Base-by-base conservation (phyloP, 2,888 invertebrate genomes). In the Eudemis profundana region DNA sequence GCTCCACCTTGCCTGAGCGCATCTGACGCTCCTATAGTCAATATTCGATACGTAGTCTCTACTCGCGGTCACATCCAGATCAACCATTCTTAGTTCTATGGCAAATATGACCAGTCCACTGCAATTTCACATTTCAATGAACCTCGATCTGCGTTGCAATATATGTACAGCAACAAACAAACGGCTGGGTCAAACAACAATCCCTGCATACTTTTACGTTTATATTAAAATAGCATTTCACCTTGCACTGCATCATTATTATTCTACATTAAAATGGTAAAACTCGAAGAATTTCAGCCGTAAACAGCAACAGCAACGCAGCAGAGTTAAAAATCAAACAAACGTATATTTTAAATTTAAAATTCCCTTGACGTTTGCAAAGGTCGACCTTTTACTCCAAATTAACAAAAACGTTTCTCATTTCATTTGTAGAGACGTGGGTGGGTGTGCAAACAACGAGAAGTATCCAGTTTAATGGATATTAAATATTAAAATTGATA, bases 401-500 rank as follows among this genome's bases (percentile, higher is more conserved):
- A 65, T 65, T 65, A 60, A 65, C 59, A 53, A 64, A 65, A 59
- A 59, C 51, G 46, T 65, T 60, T 27, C 65, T 65, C 64, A 51
- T 64, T 64, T 59, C 42, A 60, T 59, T 51, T 44, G 14, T 14
- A 27, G 38, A 64, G 57, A 59, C 65, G 60, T 59, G 40, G 60
- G 46, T 47, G 40, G 29, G 19, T 19, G 0, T 7, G 21, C 51
- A 53, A 60, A 65, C 53, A 60, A 40, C 46, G 59, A 49, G 54
- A 51, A 50, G 38, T 29, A 46, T 53, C 47, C 33, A 42, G 33
- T 53, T 46, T 60, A 53, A 60, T 60, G 46, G 53, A 60, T 47
- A 60, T 60, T 65, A 65, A 53, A 65, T 60, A 65, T 65, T 65
- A 59, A 65, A 65, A 65, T 65, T 65, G 60, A 65, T 65, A 65